These are phyloP conservation scores for Drosophila crucigera DNA, from an alignment of 2,888 invertebrate genomes.

Conservation along the genomic window DNA sequence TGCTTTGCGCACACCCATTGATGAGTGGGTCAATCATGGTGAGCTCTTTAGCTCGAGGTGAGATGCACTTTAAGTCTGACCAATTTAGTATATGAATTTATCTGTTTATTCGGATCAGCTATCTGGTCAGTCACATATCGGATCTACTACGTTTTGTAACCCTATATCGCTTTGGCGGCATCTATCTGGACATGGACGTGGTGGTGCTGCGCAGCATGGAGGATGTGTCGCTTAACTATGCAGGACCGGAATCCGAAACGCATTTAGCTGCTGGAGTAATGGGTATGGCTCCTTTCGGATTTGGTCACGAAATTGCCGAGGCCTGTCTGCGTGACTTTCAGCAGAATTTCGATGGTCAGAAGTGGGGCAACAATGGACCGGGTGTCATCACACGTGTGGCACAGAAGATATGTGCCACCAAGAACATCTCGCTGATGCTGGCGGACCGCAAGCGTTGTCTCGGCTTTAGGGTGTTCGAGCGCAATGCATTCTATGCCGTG, in stretches of 20 bases:
- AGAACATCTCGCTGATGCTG: constrained; percentile 86
- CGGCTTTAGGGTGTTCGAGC: constrained; percentile 88
- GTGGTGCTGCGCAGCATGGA: constrained; percentile 87
- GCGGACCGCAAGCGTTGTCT: constrained; percentile 85
- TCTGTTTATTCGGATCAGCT: constrained; percentile 10
- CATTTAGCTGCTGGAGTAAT: constrained; percentile 89
- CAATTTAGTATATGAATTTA: neutral
- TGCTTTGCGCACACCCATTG: constrained; percentile 80
- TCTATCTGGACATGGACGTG: constrained; percentile 91
- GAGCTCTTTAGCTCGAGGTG: constrained; percentile 78
- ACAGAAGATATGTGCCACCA: constrained; percentile 86
- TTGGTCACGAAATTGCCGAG: constrained; percentile 87
- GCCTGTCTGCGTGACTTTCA: constrained; percentile 87
- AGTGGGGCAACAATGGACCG: constrained; percentile 87
- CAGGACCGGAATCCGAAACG: constrained; percentile 87
- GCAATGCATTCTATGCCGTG: constrained; percentile 89
- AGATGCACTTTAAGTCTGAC: neutral
- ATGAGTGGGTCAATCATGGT: constrained; percentile 73
- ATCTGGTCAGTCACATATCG: constrained; percentile 58
- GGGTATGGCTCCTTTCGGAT: constrained; percentile 86
- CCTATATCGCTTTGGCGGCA: constrained; percentile 91
- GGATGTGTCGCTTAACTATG: constrained; percentile 86
- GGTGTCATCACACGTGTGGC: constrained; percentile 89
- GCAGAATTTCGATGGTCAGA: constrained; percentile 87
- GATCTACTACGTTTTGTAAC: constrained; percentile 82